Base-by-base conservation (phyloP, 2,888 invertebrate species). In the Leptarthrus brevirostris region DNA sequence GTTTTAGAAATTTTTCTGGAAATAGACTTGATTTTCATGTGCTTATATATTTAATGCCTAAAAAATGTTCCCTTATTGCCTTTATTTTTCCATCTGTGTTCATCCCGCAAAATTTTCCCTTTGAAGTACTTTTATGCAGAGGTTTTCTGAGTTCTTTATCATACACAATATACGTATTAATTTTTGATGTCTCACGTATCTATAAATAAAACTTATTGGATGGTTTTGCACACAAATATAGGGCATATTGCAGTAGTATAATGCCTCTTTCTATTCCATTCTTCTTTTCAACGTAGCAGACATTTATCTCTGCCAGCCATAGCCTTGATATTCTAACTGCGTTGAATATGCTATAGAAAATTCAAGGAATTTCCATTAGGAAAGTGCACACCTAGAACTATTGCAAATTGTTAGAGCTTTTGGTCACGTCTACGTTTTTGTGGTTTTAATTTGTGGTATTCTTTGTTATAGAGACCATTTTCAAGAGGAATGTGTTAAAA, bases 331-430 rank as follows among this genome's bases (percentile, higher is more conserved):
- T 61, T 61, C 36, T 61, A 61, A 61, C 61, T 61, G 40, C 61
- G 36, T 61, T 61, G 61, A 40, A 18, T n/a, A 22, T 40, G 61
- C 36, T 36, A 61, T 40, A 36, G 34, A 36, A n/a, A 53, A 40
- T 61, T 61, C 61, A 36, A 12, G 36, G 36, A 36, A 61, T 61
- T 61, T 18, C 36, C 36, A 40, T 20, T 36, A 22, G 61, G 40
- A 36, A 40, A 40, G 14, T 61, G 61, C 61, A 61, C 61, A 61
- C 61, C 61, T 61, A 61, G 61, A 61, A 61, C 61, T 36, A 61
- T 36, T 61, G 61, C 20, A 36, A 36, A 36, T 36, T 40, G 61
- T 36, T 36, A 18, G 40, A 61, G 22, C n/a, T 22, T 61, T 61
- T 12, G 61, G 61, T 61, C 61, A 61, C 61, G 61, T 40, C 26